A percentile compares a stretch with the other conserved stretches of the same genome.
These are phyloP conservation scores for Heterotis niloticus DNA, from an alignment of 2,113 vertebrate species.

Conservation along the genomic window DNA sequence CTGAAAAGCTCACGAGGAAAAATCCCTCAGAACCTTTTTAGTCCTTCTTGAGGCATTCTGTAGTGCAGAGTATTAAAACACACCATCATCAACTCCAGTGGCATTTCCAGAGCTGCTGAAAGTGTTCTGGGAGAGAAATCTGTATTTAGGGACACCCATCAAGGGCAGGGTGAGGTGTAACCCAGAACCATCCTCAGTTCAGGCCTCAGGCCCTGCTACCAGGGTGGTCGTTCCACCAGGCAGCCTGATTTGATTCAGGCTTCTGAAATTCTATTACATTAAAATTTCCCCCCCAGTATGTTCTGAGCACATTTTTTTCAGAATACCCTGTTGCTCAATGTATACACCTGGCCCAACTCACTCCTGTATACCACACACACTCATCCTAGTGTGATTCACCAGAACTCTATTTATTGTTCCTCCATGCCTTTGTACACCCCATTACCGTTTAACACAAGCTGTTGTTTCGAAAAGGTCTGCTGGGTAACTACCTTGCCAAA, in stretches of 20 bases:
- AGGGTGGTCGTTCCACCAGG: background rate
- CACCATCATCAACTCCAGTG: slow-evolving; percentile 6
- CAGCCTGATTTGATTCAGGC: background rate
- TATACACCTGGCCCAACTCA: background rate
- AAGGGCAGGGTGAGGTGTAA: slow-evolving; percentile 18
- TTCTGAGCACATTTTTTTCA: slow-evolving; percentile 22
- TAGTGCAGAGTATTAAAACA: slow-evolving; percentile 22
- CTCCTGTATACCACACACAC: background rate
- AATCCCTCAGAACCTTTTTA: background rate
- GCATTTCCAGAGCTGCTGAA: background rate
- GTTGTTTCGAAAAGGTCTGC: background rate
- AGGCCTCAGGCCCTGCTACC: background rate
- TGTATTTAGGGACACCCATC: background rate
- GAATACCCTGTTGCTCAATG: slow-evolving; percentile 11
- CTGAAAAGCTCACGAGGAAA: background rate
- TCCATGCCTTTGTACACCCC: background rate
- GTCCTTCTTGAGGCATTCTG: background rate
- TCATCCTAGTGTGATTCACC: background rate
- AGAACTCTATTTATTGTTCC: slow-evolving; percentile 10
- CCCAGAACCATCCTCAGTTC: slow-evolving; percentile 5
- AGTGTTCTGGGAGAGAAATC: slow-evolving; percentile 15
- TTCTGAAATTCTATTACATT: background rate
- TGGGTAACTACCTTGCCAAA: background rate
- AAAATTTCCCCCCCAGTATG: background rate
- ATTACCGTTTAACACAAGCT: background rate